Evolutionary conservation across 2,888 invertebrate genomes (phyloP).

Genomic region (Drosophila ustulata): DNA sequence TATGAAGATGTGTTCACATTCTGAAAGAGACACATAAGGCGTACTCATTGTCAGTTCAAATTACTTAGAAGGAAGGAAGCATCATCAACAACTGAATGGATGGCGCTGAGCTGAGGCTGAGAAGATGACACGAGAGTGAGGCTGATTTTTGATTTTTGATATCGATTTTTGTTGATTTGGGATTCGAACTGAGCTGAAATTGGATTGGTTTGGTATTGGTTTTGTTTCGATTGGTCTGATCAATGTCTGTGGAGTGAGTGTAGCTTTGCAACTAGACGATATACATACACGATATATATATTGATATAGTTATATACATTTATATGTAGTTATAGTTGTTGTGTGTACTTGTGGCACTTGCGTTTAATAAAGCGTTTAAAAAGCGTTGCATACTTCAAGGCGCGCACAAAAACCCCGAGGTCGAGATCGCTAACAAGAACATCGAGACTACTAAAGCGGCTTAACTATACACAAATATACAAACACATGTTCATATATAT

Average conservation of each 20-base stretch:
- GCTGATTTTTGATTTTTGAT: slow-evolving; percentile 38
- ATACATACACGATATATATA: slow-evolving; percentile 9
- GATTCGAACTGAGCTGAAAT: slow-evolving; percentile 42
- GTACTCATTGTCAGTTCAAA: slow-evolving; percentile 82
- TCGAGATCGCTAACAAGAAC: slow-evolving; percentile 34
- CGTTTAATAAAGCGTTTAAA: slow-evolving; percentile 50
- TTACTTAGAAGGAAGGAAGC: slow-evolving; percentile 55
- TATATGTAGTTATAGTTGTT: slow-evolving; percentile 9
- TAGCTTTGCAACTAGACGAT: slow-evolving; percentile 32
- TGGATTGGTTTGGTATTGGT: slow-evolving; percentile 1
- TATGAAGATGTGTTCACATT: slow-evolving; percentile 83
- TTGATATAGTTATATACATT: slow-evolving; percentile 7
- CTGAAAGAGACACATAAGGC: slow-evolving; percentile 84
- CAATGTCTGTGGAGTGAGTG: slow-evolving; percentile 30
- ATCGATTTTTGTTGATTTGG: slow-evolving; percentile 15
- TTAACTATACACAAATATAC: slow-evolving; percentile 41
- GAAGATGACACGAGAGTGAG: slow-evolving; percentile 31
- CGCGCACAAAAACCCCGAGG: slow-evolving; percentile 47
- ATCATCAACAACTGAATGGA: slow-evolving; percentile 77
- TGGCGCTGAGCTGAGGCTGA: slow-evolving; percentile 48
- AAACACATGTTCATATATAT: slow-evolving; percentile 26
- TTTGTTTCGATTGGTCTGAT: slow-evolving; percentile 34
- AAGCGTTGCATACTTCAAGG: slow-evolving; percentile 69
- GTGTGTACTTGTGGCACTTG: slow-evolving; percentile 16
- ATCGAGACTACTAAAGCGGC: slow-evolving; percentile 41